A percentile compares a stretch with the other conserved stretches of the same genome.
Conservation (phyloP, 2,113 vertebrate genomes). For the Protobothrops flavoviridis region DNA sequence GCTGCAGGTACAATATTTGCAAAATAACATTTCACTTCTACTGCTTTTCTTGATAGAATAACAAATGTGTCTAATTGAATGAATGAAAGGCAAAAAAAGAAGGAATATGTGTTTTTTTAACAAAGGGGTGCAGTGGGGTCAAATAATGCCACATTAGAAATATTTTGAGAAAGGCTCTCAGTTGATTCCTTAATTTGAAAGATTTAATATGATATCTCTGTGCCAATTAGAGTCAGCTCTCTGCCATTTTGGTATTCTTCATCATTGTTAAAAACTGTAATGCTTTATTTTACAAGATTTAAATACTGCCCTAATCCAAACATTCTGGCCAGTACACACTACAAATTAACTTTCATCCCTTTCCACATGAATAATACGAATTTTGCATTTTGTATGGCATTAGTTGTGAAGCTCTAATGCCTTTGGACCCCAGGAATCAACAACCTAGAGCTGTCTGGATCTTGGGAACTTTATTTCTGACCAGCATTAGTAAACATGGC, state of each 20-base stretch:
- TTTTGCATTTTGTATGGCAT: not conserved
- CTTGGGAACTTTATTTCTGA: not conserved
- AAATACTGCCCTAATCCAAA: not conserved
- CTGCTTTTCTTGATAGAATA: not conserved
- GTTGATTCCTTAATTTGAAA: not conserved
- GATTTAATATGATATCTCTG: not conserved
- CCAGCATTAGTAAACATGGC: not conserved
- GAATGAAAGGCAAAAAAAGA: not conserved
- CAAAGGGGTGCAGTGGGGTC: not conserved
- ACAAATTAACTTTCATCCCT: not conserved
- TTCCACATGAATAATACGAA: not conserved
- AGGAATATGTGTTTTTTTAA: not conserved
- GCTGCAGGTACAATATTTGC: not conserved
- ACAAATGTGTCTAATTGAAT: not conserved
- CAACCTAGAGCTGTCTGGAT: not conserved
- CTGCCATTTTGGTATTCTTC: not conserved
- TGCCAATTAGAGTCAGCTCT: not conserved
- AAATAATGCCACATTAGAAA: not conserved
- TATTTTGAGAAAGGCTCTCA: not conserved
- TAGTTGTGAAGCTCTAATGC: not conserved
- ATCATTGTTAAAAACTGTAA: not conserved
- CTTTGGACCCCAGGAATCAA: not conserved
- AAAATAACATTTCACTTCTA: not conserved
- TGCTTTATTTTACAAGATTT: not conserved
- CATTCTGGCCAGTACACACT: not conserved